Evolutionary conservation across 2,888 invertebrate species (phyloP).

Genomic region (Heliconius erato): DNA sequence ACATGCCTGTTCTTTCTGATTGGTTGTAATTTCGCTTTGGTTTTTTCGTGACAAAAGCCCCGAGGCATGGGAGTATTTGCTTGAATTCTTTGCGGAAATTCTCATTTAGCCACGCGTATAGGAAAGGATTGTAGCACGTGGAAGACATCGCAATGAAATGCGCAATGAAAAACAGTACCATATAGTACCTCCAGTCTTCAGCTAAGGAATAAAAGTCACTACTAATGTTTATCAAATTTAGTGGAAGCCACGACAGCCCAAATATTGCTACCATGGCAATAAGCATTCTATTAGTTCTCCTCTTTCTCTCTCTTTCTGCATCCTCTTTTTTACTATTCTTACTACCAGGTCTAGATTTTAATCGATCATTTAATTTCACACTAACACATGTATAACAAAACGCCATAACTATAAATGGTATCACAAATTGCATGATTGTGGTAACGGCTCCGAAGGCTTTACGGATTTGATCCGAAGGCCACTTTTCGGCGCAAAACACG

Average conservation of each 20-base stretch:
- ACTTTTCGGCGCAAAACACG: slow-evolving; percentile 89
- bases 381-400: slow-evolving; percentile 95
- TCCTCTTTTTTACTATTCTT: slow-evolving; percentile 91
- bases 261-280: slow-evolving; percentile 96
- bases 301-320: slow-evolving; percentile 91
- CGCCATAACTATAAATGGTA: slow-evolving; percentile 94
- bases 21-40: slow-evolving; percentile 75
- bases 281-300: slow-evolving; percentile 94
- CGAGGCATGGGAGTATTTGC: slow-evolving; percentile 89
- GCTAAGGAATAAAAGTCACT: slow-evolving; percentile 88
- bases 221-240: slow-evolving; percentile 92
- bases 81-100: slow-evolving; percentile 96
- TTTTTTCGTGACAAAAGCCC: slow-evolving; percentile 76
- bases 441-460: slow-evolving; percentile 92
- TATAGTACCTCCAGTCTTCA: slow-evolving; percentile 89
- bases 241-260: slow-evolving; percentile 93
- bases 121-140: slow-evolving; percentile 96
- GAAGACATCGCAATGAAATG: slow-evolving; percentile 97
- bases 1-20: slow-evolving; percentile 80
- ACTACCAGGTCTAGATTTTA: slow-evolving; percentile 90
- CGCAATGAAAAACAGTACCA: slow-evolving; percentile 91
- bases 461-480: slow-evolving; percentile 91
- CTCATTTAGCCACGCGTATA: slow-evolving; percentile 98
- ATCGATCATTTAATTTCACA: slow-evolving; percentile 89
- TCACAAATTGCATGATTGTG: slow-evolving; percentile 92